phyloP scores from a whole-genome alignment of 2,888 invertebrate species.

The Drosophila emarginata region DNA sequence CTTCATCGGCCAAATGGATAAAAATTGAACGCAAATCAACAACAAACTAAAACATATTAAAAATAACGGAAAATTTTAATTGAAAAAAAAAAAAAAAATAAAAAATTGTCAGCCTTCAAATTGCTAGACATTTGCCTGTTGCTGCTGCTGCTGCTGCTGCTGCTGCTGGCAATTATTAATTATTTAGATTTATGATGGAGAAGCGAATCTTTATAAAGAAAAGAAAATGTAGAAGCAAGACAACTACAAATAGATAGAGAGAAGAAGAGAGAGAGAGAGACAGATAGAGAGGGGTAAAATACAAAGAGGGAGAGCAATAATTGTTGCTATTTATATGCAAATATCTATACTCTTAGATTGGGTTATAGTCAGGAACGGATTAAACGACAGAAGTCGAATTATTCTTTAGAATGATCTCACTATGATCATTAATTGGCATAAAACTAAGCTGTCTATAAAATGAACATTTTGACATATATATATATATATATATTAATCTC shows the following conservation, averaged over 20 bases:
- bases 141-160: conserved; percentile 32
- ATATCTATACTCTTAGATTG: conserved; percentile 21
- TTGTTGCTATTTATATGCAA: conserved; percentile 59
- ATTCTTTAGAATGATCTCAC: too few species aligned
- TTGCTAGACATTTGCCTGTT: conserved; percentile 35
- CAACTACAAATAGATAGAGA: too few species aligned
- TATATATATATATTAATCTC: too few species aligned
- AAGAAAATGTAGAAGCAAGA: conserved; percentile 4
- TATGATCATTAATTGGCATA: too few species aligned
- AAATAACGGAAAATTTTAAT: conserved; percentile 62
- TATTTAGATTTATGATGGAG: conserved; percentile 60
- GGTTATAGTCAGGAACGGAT: neutral
- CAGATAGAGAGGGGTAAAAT: neutral
- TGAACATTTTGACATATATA: too few species aligned
- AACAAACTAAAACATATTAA: conserved; percentile 13
- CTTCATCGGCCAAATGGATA: conserved; percentile 14
- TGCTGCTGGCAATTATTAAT: conserved; percentile 55
- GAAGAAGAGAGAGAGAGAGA: conserved; percentile 1
- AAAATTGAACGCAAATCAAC: conserved; percentile 33
- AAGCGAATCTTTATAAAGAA: neutral
- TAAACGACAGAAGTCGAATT: too few species aligned
- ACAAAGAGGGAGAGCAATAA: conserved; percentile 15
- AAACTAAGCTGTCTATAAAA: too few species aligned
- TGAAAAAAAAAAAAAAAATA: too few species aligned
- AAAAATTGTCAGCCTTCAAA: conserved; percentile 31